phyloP scores from a whole-genome alignment of 2,113 vertebrate species.

The Prinia subflava region DNA sequence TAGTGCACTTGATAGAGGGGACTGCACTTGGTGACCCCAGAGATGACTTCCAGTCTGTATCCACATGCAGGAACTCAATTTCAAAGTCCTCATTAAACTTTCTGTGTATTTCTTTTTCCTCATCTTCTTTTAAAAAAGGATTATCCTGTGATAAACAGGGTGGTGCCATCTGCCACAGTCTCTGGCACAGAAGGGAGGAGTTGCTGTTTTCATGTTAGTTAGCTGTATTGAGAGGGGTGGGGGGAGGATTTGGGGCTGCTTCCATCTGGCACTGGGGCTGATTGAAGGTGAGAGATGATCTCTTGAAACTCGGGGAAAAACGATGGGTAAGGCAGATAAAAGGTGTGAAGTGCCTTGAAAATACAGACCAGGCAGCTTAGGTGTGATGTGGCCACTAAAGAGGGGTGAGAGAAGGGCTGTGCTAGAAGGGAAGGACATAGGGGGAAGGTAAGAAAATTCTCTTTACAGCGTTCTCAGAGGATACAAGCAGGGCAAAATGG shows the following conservation, averaged over 20 bases:
- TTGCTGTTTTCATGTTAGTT: conserved; percentile 45
- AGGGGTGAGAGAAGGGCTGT: background rate
- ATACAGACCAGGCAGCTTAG: background rate
- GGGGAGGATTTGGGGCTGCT: conserved; percentile 18
- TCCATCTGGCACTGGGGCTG: conserved; percentile 48
- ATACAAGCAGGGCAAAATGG: background rate
- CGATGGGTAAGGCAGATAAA: background rate
- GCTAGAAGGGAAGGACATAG: background rate
- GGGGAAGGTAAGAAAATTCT: background rate
- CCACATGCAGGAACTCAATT: background rate
- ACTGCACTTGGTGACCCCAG: background rate
- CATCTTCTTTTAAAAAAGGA: conserved; percentile 23
- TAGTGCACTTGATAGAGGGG: background rate
- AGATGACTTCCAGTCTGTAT: background rate
- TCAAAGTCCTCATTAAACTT: conserved; percentile 18
- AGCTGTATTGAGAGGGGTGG: background rate
- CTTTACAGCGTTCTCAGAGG: background rate
- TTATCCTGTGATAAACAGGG: conserved; percentile 54
- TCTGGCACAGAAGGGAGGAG: conserved; percentile 47
- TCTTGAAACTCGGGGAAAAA: conserved; percentile 26
- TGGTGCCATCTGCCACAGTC: conserved; percentile 55
- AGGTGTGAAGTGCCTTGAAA: background rate
- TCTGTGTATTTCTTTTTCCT: background rate
- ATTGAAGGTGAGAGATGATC: conserved; percentile 52
- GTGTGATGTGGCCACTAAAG: background rate